These are phyloP conservation scores for Manis pentadactyla DNA, from an alignment of 2,797 vertebrate genomes.

Conservation along the genomic window DNA sequence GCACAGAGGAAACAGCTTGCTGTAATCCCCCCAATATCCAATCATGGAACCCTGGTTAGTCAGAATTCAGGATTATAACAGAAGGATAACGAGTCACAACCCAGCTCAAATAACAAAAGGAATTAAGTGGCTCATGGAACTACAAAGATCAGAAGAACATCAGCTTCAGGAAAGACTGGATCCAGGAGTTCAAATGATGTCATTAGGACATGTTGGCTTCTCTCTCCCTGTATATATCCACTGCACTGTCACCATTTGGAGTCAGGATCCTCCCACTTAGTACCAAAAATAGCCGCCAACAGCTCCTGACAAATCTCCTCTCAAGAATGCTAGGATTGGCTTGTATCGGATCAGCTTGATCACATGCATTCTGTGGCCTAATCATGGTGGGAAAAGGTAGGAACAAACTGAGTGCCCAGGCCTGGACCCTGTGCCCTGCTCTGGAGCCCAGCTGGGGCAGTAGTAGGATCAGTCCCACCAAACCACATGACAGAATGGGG, in stretches of 20 bases:
- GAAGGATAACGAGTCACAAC: neutral
- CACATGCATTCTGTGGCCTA: neutral
- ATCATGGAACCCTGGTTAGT: neutral
- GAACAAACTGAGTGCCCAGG: neutral
- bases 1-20: neutral
- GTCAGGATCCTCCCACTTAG: neutral
- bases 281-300: neutral
- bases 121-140: neutral
- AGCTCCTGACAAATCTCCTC: neutral
- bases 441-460: neutral
- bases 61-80: neutral
- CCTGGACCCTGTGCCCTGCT: neutral
- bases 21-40: neutral
- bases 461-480: neutral
- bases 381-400: neutral
- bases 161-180: neutral
- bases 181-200: neutral
- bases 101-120: neutral
- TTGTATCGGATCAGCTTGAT: neutral
- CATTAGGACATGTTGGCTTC: no score
- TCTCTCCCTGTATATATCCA: neutral
- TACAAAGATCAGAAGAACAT: neutral
- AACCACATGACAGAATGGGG: neutral
- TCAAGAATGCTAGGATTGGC: neutral
- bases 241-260: fast-evolving